Percentiles rank a stretch among this genome's conserved stretches.
phyloP scores from a whole-genome alignment of 2,113 vertebrate species.

The Lontra canadensis region DNA sequence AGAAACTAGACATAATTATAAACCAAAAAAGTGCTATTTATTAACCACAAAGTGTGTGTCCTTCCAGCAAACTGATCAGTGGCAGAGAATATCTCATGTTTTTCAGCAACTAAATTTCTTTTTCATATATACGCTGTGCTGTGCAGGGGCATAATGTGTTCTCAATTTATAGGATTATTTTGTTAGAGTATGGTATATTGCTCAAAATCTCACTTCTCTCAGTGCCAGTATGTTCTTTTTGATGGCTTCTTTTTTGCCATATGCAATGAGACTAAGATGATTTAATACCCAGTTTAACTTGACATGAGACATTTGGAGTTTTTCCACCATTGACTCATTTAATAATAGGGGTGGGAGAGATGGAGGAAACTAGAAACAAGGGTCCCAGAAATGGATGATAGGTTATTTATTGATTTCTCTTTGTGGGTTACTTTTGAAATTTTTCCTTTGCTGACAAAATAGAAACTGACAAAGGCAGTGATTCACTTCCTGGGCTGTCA shows the following conservation, averaged over 20 bases:
- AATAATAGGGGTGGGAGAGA: neutral
- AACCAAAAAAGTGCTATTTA: neutral
- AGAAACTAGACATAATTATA: conserved; percentile 1
- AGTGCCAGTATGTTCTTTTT: neutral
- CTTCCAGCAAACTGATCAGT: neutral
- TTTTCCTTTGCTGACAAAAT: conserved; percentile 62
- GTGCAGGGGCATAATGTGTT: neutral
- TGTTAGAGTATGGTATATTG: neutral
- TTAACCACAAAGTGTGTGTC: neutral
- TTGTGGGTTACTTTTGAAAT: conserved; percentile 40
- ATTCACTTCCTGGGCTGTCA: conserved; percentile 52
- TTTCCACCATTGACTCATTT: conserved; percentile 66
- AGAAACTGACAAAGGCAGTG: conserved; percentile 54
- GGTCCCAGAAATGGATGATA: neutral
- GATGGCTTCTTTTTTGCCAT: neutral
- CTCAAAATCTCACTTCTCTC: neutral
- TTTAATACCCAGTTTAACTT: neutral
- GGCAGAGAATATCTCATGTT: conserved; percentile 23
- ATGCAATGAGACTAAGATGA: neutral
- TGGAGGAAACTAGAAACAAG: neutral
- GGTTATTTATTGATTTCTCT: conserved; percentile 13
- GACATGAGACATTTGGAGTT: conserved; percentile 37
- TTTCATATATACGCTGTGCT: neutral
- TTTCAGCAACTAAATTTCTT: conserved; percentile 65
- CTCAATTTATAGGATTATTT: conserved; percentile 39